These are phyloP conservation scores for Laterallus jamaicensis DNA, from an alignment of 2,113 vertebrate species.

Conservation along the genomic window DNA sequence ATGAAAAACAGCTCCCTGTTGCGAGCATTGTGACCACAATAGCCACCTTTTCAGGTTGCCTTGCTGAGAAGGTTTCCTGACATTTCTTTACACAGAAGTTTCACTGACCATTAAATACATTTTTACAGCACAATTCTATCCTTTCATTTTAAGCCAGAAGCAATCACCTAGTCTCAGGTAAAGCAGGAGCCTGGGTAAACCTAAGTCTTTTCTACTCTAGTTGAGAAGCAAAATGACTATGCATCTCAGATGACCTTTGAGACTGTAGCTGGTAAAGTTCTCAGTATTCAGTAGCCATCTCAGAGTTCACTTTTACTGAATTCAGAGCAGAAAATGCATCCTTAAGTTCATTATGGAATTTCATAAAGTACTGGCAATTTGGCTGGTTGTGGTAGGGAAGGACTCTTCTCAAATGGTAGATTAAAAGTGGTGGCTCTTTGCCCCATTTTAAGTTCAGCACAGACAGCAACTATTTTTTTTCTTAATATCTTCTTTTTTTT, in stretches of 20 bases:
- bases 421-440: neutral
- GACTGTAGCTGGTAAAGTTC: neutral
- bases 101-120: neutral
- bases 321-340: neutral
- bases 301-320: neutral
- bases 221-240: neutral
- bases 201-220: neutral
- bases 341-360: neutral
- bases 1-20: neutral
- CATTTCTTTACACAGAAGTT: neutral
- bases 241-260: neutral
- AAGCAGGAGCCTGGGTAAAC: neutral
- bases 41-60: neutral
- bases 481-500: neutral
- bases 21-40: neutral
- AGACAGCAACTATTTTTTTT: neutral
- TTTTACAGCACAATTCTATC: neutral
- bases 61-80: neutral
- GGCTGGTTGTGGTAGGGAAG: neutral
- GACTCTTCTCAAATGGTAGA: neutral
- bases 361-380: neutral
- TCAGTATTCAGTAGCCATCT: neutral
- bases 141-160: neutral
- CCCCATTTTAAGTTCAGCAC: neutral
- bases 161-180: neutral